These are phyloP conservation scores for Homarus gammarus DNA, from an alignment of 2,888 invertebrate genomes.

Conservation along the genomic window DNA sequence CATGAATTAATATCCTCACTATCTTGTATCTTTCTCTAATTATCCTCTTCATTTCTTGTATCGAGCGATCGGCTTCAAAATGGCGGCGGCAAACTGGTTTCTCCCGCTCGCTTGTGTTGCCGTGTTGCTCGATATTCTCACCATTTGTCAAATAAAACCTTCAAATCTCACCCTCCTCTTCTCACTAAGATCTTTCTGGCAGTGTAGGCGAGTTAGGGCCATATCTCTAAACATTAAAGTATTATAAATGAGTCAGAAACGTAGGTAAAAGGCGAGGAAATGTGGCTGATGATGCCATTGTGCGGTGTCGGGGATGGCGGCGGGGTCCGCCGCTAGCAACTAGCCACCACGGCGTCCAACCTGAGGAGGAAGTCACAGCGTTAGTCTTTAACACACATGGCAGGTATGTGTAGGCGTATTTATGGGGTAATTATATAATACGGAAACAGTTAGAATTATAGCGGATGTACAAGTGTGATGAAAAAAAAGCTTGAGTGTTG, in stretches of 20 bases:
- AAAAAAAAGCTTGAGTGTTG: neutral
- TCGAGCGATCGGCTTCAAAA: conserved; percentile 65
- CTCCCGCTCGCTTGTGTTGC: conserved; percentile 58
- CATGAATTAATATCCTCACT: conserved; percentile 41
- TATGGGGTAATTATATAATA: neutral
- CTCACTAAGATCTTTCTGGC: neutral
- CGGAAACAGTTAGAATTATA: neutral
- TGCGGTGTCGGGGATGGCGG: conserved; percentile 48
- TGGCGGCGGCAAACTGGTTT: conserved; percentile 71
- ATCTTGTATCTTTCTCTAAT: conserved; percentile 53
- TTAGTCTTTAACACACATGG: conserved; percentile 8
- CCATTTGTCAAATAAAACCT: neutral
- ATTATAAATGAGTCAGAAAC: neutral
- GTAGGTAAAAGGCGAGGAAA: neutral
- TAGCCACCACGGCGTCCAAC: conserved; percentile 37
- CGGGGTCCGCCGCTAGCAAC: conserved; percentile 24
- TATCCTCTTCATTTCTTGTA: conserved; percentile 61
- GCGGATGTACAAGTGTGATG: neutral
- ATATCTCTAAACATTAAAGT: neutral
- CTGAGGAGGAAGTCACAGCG: conserved; percentile 32
- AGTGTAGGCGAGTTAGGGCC: neutral
- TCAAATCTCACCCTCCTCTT: neutral
- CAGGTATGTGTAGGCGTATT: conserved; percentile 49
- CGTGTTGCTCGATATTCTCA: conserved; percentile 36
- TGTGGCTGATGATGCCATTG: conserved; percentile 28